Evolutionary conservation across 2,888 invertebrate genomes (phyloP).

Genomic region (Zhengitettix transpicula): DNA sequence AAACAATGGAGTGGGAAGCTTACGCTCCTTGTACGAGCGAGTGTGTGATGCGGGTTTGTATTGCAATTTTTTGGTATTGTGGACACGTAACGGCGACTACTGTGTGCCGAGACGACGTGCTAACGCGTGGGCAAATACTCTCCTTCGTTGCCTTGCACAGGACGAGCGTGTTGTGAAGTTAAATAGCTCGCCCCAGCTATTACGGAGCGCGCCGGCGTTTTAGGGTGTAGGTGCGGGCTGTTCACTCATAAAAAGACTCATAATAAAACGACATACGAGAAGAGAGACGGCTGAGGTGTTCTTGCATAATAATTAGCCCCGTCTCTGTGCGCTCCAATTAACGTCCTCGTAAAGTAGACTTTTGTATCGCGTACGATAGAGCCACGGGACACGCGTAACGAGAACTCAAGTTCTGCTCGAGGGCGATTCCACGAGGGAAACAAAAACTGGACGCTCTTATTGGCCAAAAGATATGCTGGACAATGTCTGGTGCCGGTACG

Average conservation of each 20-base stretch:
- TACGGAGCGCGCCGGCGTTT: neutral
- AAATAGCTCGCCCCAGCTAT: neutral
- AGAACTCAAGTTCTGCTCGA: too few relatives aligned
- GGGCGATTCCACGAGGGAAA: too few relatives aligned
- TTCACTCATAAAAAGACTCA: neutral
- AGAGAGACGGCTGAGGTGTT: neutral
- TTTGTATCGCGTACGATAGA: neutral
- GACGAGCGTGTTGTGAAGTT: neutral
- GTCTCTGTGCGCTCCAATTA: neutral
- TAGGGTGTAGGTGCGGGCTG: neutral
- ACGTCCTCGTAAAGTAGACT: neutral
- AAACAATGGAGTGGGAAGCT: too few relatives aligned
- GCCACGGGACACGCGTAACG: too few relatives aligned
- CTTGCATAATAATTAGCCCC: neutral
- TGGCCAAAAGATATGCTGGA: too few relatives aligned
- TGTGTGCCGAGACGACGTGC: neutral
- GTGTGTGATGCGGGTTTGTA: too few relatives aligned
- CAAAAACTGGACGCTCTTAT: too few relatives aligned
- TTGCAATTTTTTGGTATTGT: too few relatives aligned
- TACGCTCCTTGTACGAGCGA: too few relatives aligned
- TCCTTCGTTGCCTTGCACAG: neutral
- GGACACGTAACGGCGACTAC: neutral
- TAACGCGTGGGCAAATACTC: neutral
- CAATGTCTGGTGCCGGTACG: too few relatives aligned
- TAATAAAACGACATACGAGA: neutral